Evolutionary conservation across 2,888 invertebrate species (phyloP).

Genomic region (Eupithecia exiguata): DNA sequence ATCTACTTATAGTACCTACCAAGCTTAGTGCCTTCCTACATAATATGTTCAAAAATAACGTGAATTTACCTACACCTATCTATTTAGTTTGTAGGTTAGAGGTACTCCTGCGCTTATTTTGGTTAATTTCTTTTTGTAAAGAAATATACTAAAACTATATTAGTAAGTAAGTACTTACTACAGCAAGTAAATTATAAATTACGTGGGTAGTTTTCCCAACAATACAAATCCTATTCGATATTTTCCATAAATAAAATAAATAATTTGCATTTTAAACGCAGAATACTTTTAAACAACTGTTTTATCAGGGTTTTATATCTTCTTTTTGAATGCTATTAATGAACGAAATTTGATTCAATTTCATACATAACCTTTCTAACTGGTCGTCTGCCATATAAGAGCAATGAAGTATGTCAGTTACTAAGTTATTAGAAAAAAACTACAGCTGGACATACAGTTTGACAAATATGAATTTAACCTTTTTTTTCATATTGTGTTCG

Average conservation of each 20-base stretch:
- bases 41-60: not conserved
- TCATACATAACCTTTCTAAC: not conserved
- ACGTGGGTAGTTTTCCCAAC: not conserved
- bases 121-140: not conserved
- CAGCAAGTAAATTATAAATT: not conserved
- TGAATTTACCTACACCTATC: not conserved
- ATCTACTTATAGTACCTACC: not conserved
- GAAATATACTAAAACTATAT: not conserved
- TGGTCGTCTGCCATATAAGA: not conserved
- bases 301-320: not conserved
- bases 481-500: not conserved
- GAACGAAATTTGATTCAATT: no score
- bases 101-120: not conserved
- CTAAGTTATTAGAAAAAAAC: not conserved
- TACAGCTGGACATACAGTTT: not conserved
- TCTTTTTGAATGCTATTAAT: no score
- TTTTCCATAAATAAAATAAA: slow-evolving; percentile 2
- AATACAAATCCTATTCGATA: not conserved
- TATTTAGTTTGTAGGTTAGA: not conserved
- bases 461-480: not conserved
- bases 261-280: not conserved
- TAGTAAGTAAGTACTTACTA: not conserved
- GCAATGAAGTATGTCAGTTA: not conserved
- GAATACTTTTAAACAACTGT: not conserved
- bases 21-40: not conserved